Base-by-base conservation (phyloP, 2,888 invertebrate species). In the Spicauda simplicius region DNA sequence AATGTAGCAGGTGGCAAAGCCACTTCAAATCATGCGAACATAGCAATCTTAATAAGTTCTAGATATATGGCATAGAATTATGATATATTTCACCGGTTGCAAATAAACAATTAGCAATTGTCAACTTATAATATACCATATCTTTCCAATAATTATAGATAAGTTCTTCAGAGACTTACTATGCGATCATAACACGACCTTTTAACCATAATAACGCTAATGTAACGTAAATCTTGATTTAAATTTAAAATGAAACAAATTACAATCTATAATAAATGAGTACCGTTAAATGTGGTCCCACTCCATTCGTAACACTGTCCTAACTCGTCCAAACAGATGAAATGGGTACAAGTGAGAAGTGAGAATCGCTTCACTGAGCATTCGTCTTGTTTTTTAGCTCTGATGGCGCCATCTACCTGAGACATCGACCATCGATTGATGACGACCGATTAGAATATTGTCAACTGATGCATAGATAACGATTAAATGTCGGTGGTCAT, bases 351-450 rank as follows among this genome's bases (percentile, higher is more conserved):
- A 64, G 64, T 58, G 64, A 64, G 64, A 64, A 64, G 52, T 64
- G 57, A 57, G 57, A 52, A 58, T 52, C 64, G 64, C 57, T 69
- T 78, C 79, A 77, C 72, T 79, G 76, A 76, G 73, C 79, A 78
- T 78, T 78, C 73, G 77, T 77, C 76, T 73, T 73, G 70, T 74
- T 75, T 73, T 75, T 76, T 72, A 59, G 64, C 67, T 72, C 55
- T 58, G 64, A 37, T 72, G 74, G 66, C 72, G 72, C 76, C 73
- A 74, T 79, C 74, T 77, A 77, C 76, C 76, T 73, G 68, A 61
- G 70, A 69, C 69, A 68, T 72, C n/a, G n/a, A 73, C 73, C 71
- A 74, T 50, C 41, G 41, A 41, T 16, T 64, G 33, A 57, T 52
- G 52, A 57, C 52, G 64, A 57, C 52, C 64, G 64, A 64, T 64